Evolutionary conservation across 2,797 vertebrate species (phyloP), one percentile per base, ranked within the genome.

Genomic region (Cyclura pinguis): DNA sequence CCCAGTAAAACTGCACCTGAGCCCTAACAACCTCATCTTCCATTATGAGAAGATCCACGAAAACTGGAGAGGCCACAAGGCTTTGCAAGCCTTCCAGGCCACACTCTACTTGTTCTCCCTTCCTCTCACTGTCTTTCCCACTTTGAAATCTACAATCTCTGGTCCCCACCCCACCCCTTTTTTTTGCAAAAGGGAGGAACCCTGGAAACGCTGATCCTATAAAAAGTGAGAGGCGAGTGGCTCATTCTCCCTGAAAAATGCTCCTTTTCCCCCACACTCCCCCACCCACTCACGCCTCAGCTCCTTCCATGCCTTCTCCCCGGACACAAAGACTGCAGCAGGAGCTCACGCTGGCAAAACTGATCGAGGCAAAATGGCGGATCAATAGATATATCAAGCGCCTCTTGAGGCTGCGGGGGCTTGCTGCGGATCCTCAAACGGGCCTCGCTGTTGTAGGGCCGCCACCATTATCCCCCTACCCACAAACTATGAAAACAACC

Each of bases 341-440:
- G 55, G 84, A 86, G 94, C 94, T 64, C 96, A 90, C 91, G 92
- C 96, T 96, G 90, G 96, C 96, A 94, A 95, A 89, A 93, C 94
- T 84, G 94, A 96, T 96, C 93, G 59, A 96, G 96, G 95, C 94
- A 24, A 76, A 85, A 95, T 94, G 52, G 27, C 94, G 93, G 96
- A 97, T 98, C 97, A 94, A 97, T 97, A 97, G 92, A 38, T 1
- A n/a, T 97, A 98, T 98, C 92, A 97, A 98, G 95, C 96, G 10
- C 95, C 96, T 96, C 88, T 92, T 96, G 97, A 97, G 96, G 97
- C 96, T 94, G 96, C 59, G 90, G 50, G 10, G 92, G 96, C 96
- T 87, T 97, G 97, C 93, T 97, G 97, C 94, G 57, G 96, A 97
- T 97, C 97, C 97, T 62, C 95, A 96, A 94, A 94, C 93, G 95